A percentile compares a stretch with the other conserved stretches of the same genome.
Evolutionary conservation across 2,113 vertebrate genomes (phyloP).

Genomic region (Chionis minor): DNA sequence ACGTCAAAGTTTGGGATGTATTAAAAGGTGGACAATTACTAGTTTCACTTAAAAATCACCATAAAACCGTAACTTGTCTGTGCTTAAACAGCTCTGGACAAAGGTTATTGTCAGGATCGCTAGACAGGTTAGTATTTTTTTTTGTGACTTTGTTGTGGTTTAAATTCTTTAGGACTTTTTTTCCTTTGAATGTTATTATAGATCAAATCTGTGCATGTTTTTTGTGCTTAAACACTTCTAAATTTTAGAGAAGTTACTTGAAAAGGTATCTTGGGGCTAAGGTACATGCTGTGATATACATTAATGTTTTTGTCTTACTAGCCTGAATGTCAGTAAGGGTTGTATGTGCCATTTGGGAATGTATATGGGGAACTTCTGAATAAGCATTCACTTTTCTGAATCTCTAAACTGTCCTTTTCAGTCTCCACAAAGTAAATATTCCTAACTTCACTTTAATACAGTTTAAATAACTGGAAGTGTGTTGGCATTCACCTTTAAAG

Average conservation of each 20-base stretch:
- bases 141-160: not conserved
- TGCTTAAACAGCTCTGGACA: slow-evolving; percentile 90
- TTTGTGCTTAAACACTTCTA: not conserved
- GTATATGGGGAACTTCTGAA: not conserved
- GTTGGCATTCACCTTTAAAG: not conserved
- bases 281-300: not conserved
- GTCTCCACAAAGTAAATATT: not conserved
- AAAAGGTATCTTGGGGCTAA: not conserved
- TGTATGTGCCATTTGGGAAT: not conserved
- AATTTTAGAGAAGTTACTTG: not conserved
- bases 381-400: not conserved
- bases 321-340: not conserved
- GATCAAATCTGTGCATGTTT: not conserved
- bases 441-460: not conserved
- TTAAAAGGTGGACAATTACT: slow-evolving; percentile 92
- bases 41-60: slow-evolving; percentile 94
- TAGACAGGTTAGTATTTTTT: slow-evolving; percentile 86
- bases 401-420: not conserved
- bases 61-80: slow-evolving; percentile 94
- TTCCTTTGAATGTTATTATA: not conserved
- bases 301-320: not conserved
- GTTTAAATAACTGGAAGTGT: not conserved
- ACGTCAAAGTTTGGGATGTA: slow-evolving; percentile 95
- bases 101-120: slow-evolving; percentile 89
- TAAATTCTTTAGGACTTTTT: not conserved